Evolutionary conservation across 2,797 vertebrate species (phyloP).

Genomic region (Gymnocypris eckloni): DNA sequence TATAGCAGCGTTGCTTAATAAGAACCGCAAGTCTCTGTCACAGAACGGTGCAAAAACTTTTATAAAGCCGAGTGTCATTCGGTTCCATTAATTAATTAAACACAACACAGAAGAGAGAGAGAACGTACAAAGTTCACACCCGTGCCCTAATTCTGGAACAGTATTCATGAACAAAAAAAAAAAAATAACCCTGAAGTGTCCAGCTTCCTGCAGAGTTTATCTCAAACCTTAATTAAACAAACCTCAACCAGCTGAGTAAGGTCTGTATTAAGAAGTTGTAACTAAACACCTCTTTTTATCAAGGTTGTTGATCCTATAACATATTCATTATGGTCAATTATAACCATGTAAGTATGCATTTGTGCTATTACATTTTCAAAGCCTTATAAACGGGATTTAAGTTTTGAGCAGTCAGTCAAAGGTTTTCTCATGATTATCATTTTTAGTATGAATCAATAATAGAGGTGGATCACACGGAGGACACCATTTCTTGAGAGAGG

Average conservation of each 20-base stretch:
- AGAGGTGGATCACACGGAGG: not conserved
- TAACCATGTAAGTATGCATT: not conserved
- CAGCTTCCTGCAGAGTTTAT: not conserved
- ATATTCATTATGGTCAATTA: not conserved
- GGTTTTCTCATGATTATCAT: not conserved
- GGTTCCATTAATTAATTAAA: not conserved
- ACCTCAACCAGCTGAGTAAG: not conserved
- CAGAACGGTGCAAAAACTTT: not conserved
- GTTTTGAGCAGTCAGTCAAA: not conserved
- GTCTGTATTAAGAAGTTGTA: not conserved
- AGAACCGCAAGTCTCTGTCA: not conserved
- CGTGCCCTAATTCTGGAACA: not conserved
- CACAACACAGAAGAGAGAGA: not conserved
- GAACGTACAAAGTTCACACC: not conserved
- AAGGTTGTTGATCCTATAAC: not conserved
- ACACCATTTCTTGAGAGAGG: conserved; percentile 4
- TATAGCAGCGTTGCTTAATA: not conserved
- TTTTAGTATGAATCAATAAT: not conserved
- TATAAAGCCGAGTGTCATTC: not conserved
- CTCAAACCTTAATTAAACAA: not conserved
- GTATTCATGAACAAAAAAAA: not conserved
- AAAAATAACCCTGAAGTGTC: not conserved
- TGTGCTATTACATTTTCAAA: not conserved
- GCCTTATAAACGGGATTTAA: not conserved
- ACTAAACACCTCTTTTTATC: not conserved